Percentiles rank a stretch among this genome's conserved stretches.
Evolutionary conservation across 2,888 invertebrate species (phyloP).

Genomic region (Idaea straminata): DNA sequence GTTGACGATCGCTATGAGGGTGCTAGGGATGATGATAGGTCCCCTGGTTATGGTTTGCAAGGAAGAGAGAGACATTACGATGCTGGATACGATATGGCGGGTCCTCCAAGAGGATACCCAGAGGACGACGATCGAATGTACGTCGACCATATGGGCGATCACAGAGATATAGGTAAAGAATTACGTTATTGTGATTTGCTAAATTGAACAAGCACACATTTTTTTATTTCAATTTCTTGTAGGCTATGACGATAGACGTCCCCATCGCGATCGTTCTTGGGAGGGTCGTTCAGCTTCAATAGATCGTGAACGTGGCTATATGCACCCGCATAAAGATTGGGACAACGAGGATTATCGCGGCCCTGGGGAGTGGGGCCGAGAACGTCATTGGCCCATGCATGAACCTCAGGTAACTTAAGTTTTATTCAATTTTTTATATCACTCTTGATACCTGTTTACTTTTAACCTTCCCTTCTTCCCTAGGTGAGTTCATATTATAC

Average conservation of each 20-base stretch:
- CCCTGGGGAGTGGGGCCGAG: constrained; percentile 73
- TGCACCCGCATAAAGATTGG: constrained; percentile 76
- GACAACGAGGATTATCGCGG: constrained; percentile 78
- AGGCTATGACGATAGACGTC: constrained; percentile 76
- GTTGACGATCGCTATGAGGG: constrained; percentile 71
- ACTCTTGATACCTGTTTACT: constrained; percentile 7
- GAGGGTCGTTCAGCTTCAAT: constrained; percentile 73
- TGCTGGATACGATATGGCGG: constrained; percentile 66
- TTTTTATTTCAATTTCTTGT: constrained; percentile 9
- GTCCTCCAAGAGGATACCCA: constrained; percentile 71
- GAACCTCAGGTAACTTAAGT: constrained; percentile 60
- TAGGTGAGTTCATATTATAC: constrained; percentile 66
- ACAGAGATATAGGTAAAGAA: constrained; percentile 68
- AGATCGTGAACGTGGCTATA: constrained; percentile 70
- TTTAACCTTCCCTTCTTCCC: constrained; percentile 36
- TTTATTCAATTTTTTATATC: constrained; percentile 4
- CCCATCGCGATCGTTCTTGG: constrained; percentile 79
- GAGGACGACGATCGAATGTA: constrained; percentile 79
- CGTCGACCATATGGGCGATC: constrained; percentile 69
- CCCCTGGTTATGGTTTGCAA: constrained; percentile 65
- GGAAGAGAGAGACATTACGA: constrained; percentile 74
- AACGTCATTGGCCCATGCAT: constrained; percentile 73
- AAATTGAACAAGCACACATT: neutral
- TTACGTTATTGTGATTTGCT: constrained; percentile 4
- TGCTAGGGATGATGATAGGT: constrained; percentile 66